Evolutionary conservation across 1,140 invertebrate species (phyloP).

Genomic region (Oncopeltus fasciatus): DNA sequence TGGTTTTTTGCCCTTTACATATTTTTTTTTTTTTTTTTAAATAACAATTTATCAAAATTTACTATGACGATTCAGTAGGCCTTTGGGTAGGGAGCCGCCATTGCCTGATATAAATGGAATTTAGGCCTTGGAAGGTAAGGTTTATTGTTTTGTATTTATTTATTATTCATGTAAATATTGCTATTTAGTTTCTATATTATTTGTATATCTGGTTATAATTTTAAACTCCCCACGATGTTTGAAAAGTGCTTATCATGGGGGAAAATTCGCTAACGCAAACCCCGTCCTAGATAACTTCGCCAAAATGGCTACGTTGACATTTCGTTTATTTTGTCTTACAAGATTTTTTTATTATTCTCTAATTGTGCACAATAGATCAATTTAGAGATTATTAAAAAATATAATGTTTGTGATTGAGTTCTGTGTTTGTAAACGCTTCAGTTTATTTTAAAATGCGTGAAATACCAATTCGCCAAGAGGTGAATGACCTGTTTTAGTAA

Average conservation of each 20-base stretch:
- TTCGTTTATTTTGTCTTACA: not conserved
- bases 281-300: constrained; percentile 18
- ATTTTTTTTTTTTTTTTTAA: not conserved
- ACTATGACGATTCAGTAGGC: not conserved
- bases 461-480: constrained; percentile 12
- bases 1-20: not conserved
- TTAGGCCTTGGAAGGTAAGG: constrained; percentile 20
- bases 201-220: too few species aligned
- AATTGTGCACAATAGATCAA: too few species aligned
- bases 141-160: not conserved
- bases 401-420: not conserved
- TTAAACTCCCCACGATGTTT: too few species aligned
- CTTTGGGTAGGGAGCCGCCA: constrained; percentile 14
- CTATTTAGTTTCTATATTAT: too few species aligned
- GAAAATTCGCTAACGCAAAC: constrained; percentile 16
- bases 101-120: constrained; percentile 20
- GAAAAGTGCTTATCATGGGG: too few species aligned
- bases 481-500: constrained; percentile 18
- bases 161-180: too few species aligned
- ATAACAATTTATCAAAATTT: not conserved
- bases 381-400: too few species aligned
- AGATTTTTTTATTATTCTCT: not conserved
- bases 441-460: not conserved
- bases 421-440: too few species aligned
- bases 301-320: constrained; percentile 22